Conservation (phyloP, 1,140 invertebrate genomes). For the Drosophila suzukii region DNA sequence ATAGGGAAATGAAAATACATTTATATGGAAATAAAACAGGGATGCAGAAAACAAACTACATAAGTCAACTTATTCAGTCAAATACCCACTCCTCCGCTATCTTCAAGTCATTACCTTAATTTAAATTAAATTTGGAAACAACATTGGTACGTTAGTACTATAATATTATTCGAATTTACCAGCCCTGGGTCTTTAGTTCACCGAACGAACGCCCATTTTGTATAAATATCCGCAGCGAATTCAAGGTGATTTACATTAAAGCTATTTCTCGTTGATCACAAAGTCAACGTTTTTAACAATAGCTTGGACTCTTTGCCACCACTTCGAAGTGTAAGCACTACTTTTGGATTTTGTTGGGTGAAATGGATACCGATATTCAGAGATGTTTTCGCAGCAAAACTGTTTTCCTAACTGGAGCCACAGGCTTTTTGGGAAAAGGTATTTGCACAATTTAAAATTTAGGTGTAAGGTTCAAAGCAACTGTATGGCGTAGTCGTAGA, state of each 20-base stretch:
- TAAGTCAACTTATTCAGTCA: neutral
- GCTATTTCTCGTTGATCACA: neutral
- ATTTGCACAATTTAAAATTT: neutral
- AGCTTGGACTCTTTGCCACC: neutral
- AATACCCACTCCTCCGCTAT: too few species aligned
- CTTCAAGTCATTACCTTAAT: neutral
- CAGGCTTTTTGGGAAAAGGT: conserved; percentile 56
- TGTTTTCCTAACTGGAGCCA: conserved; percentile 47
- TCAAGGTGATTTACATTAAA: neutral
- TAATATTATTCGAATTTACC: conserved; percentile 1
- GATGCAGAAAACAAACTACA: neutral
- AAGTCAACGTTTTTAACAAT: neutral
- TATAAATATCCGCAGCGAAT: conserved; percentile 15
- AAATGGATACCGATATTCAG: conserved; percentile 51
- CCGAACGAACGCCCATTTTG: conserved; percentile 4
- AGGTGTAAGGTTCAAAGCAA: neutral
- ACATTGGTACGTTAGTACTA: neutral
- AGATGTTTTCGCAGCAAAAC: conserved; percentile 47
- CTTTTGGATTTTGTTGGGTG: neutral
- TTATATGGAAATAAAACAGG: conserved; percentile 1
- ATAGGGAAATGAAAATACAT: neutral
- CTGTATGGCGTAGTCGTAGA: too few species aligned
- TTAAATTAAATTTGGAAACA: neutral
- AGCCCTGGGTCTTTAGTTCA: conserved; percentile 23
- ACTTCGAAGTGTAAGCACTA: neutral